These are phyloP conservation scores for Pinctada fucata DNA, from an alignment of 2,888 invertebrate genomes.

Conservation along the genomic window DNA sequence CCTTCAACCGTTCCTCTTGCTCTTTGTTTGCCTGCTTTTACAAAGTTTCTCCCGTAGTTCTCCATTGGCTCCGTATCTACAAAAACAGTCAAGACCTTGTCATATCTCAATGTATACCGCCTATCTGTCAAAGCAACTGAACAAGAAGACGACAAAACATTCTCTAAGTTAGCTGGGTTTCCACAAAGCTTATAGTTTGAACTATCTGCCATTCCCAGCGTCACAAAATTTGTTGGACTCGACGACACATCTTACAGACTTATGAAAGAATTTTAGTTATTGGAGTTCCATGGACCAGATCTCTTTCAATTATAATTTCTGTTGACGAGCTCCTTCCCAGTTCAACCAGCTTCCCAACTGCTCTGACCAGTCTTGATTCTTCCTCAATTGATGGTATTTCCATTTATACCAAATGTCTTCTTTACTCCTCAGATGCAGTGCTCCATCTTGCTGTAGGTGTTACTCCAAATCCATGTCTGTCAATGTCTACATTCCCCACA, in stretches of 20 bases:
- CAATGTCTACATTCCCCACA: neutral
- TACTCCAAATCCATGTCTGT: neutral
- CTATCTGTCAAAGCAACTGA: conserved; percentile 25
- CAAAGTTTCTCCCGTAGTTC: neutral
- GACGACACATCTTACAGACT: conserved; percentile 12
- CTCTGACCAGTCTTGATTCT: neutral
- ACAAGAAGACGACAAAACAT: conserved; percentile 21
- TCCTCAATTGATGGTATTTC: neutral
- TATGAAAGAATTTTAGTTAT: neutral
- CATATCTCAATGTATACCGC: conserved; percentile 14
- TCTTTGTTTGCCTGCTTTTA: neutral
- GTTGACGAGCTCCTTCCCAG: neutral
- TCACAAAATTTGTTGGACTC: conserved; percentile 11
- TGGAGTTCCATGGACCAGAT: conserved; percentile 9
- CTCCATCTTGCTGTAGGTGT: neutral
- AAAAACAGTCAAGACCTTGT: conserved; percentile 11
- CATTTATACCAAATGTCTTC: neutral
- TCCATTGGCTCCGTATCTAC: conserved; percentile 19
- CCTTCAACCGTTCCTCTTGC: neutral
- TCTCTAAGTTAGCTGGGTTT: conserved; percentile 23
- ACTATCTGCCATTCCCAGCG: conserved; percentile 10
- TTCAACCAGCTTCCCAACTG: conserved; percentile 15
- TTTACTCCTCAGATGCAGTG: neutral
- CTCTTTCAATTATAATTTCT: conserved; percentile 2
- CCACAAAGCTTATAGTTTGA: conserved; percentile 22